These are phyloP conservation scores for Pseudomyrmex sp. DNA, from an alignment of 1,140 invertebrate genomes.

Conservation along the genomic window DNA sequence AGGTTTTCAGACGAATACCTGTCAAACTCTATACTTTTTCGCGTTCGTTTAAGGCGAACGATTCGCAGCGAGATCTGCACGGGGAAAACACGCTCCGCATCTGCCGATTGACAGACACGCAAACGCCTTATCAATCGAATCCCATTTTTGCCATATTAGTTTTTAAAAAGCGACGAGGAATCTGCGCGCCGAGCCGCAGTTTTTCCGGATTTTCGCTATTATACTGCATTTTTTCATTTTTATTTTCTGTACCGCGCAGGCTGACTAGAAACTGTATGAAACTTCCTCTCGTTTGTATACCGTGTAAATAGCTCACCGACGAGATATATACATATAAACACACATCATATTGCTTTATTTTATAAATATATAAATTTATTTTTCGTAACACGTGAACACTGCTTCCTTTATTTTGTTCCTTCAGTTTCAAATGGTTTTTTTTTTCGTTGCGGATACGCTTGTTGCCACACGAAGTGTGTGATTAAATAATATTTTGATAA, in stretches of 20 bases:
- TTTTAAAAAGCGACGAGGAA: constrained; percentile 37
- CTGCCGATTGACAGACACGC: not conserved
- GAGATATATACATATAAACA: constrained; percentile 1
- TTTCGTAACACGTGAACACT: constrained; percentile 60
- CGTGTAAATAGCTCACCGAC: constrained; percentile 22
- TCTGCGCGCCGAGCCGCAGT: not conserved
- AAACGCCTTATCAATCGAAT: constrained; percentile 17
- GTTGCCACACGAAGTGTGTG: not conserved
- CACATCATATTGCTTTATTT: constrained; percentile 41
- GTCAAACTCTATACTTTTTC: constrained; percentile 10
- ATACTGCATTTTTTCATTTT: constrained; percentile 45
- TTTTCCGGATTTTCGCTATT: constrained; percentile 47
- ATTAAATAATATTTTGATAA: not conserved
- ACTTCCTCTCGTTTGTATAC: not conserved
- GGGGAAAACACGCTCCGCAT: not conserved
- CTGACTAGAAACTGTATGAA: constrained; percentile 41
- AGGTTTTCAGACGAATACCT: too few species aligned
- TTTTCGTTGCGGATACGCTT: not conserved
- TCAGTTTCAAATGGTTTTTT: constrained; percentile 6
- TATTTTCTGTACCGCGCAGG: constrained; percentile 38
- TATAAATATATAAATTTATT: constrained; percentile 73
- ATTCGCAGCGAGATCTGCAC: not conserved
- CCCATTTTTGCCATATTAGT: constrained; percentile 51
- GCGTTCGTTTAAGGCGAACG: constrained; percentile 10
- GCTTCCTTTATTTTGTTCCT: constrained; percentile 57